phyloP scores from a whole-genome alignment of 2,797 vertebrate species.

The Helostoma temminkii region DNA sequence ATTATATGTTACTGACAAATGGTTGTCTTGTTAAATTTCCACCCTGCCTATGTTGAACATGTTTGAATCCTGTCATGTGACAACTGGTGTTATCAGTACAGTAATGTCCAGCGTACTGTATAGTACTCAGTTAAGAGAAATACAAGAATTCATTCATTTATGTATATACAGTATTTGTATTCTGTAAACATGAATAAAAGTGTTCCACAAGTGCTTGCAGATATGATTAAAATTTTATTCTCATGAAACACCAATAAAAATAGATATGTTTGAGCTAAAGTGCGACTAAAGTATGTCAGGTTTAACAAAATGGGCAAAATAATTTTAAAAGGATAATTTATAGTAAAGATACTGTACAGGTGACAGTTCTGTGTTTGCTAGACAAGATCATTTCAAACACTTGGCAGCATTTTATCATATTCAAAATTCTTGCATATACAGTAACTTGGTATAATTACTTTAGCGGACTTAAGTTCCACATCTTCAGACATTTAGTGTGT shows the following conservation, averaged over 20 bases:
- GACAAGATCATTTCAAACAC: conserved; percentile 7
- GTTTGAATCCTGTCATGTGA: conserved; percentile 15
- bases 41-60: conserved; percentile 5
- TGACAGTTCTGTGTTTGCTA: conserved; percentile 8
- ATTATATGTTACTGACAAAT: conserved; percentile 37
- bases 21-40: conserved; percentile 19
- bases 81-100: conserved; percentile 7
- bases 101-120: conserved; percentile 12
- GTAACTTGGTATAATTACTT: conserved; percentile 9
- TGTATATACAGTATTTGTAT: conserved; percentile 77
- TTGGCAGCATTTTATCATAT: conserved; percentile 8
- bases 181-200: conserved; percentile 48
- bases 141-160: conserved; percentile 37
- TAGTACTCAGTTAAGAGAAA: conserved; percentile 21
- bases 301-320: background rate
- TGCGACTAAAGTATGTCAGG: background rate
- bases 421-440: background rate
- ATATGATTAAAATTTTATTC: conserved; percentile 45
- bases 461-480: background rate
- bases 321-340: background rate
- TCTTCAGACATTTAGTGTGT: background rate
- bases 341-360: conserved; percentile 10
- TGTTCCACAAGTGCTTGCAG: conserved; percentile 38
- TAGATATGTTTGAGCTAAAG: background rate
- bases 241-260: conserved; percentile 61